Percentiles rank a stretch among this genome's conserved stretches.
These are phyloP conservation scores for Pantherophis guttatus DNA, from an alignment of 2,113 vertebrate species.

Conservation along the genomic window DNA sequence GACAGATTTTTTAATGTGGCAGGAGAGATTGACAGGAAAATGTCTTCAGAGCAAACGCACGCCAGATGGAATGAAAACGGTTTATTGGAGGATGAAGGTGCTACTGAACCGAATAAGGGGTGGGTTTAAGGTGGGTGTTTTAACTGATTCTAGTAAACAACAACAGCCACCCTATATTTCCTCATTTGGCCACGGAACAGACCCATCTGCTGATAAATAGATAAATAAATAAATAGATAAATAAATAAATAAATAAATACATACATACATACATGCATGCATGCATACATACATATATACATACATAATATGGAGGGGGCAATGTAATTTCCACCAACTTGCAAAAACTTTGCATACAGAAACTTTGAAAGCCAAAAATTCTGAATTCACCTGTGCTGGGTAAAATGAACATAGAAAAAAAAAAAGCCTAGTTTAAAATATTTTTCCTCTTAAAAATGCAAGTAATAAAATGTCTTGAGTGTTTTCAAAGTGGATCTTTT, in stretches of 20 bases:
- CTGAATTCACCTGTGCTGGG: constrained; percentile 39
- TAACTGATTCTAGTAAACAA: constrained; percentile 67
- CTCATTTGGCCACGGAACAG: constrained; percentile 32
- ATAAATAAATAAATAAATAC: too few species aligned
- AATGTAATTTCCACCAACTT: not conserved
- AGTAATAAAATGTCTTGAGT: constrained; percentile 29
- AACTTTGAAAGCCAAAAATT: constrained; percentile 41
- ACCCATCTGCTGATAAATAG: not conserved
- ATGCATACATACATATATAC: too few species aligned
- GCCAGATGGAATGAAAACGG: constrained; percentile 99
- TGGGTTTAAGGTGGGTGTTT: constrained; percentile 69
- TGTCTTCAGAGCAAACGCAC: constrained; percentile 92
- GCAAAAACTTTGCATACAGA: constrained; percentile 7
- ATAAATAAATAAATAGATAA: too few species aligned
- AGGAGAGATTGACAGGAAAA: constrained; percentile 93
- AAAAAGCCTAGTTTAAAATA: constrained; percentile 28
- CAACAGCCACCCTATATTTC: constrained; percentile 29
- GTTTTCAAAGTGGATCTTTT: constrained; percentile 25
- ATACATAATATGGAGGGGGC: not conserved
- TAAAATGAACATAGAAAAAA: constrained; percentile 21
- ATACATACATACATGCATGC: too few species aligned
- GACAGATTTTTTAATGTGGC: constrained; percentile 89
- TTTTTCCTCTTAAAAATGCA: constrained; percentile 14
- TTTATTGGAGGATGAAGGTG: constrained; percentile 90
- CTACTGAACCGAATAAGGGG: constrained; percentile 69